Conservation (phyloP, 2,113 vertebrate genomes). For the Rhynchopsitta pachyrhyncha region DNA sequence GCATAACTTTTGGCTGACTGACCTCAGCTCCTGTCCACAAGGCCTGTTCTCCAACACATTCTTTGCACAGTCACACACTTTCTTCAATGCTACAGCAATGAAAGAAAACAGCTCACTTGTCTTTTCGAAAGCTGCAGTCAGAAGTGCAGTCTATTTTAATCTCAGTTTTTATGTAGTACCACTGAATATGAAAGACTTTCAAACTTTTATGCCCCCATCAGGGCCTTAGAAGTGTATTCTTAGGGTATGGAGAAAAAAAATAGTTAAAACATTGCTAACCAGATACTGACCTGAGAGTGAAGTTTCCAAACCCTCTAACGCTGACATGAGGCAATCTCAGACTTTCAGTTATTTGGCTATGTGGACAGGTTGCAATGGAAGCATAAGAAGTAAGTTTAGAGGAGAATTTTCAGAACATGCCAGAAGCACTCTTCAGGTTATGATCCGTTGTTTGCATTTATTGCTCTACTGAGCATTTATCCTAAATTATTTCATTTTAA, state of each 20-base stretch:
- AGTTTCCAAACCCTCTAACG: not conserved
- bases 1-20: conserved; percentile 17
- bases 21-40: not conserved
- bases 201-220: not conserved
- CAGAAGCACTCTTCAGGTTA: not conserved
- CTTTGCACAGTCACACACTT: not conserved
- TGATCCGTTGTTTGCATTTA: not conserved
- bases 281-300: not conserved
- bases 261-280: not conserved
- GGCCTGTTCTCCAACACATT: conserved; percentile 23
- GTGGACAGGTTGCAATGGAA: not conserved
- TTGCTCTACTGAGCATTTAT: not conserved
- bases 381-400: not conserved
- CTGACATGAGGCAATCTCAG: not conserved
- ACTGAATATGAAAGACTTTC: not conserved
- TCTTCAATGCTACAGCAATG: not conserved
- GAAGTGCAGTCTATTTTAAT: not conserved
- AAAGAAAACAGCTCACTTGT: not conserved
- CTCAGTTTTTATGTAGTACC: not conserved
- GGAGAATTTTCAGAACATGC: not conserved
- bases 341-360: not conserved
- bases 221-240: not conserved
- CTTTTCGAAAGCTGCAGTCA: not conserved
- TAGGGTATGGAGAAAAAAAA: not conserved
- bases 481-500: not conserved